Evolutionary conservation across 2,113 vertebrate genomes (phyloP).

Genomic region (Felis catus): F.catus_Fca126_mat1.0 CM031414.1:16547501-16548000

Average conservation of each 20-base stretch:
- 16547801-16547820: background rate
- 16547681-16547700: background rate
- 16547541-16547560: background rate
- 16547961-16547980: background rate
- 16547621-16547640: background rate
- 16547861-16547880: background rate
- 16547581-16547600: background rate
- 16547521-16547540: background rate
- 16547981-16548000: background rate
- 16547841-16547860: background rate
- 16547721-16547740: background rate
- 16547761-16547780: background rate
- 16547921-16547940: background rate
- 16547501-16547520: fast-evolving
- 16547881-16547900: background rate
- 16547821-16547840: background rate
- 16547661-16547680: background rate
- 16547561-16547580: background rate
- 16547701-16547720: background rate
- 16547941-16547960: background rate
- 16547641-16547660: fast-evolving
- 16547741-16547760: background rate
- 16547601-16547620: fast-evolving
- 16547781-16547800: slow-evolving; percentile 1
- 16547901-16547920: background rate